A percentile compares a stretch with the other conserved stretches of the same genome.
Conservation (phyloP, 2,888 invertebrate species). For the Nymphalis c-album region DNA sequence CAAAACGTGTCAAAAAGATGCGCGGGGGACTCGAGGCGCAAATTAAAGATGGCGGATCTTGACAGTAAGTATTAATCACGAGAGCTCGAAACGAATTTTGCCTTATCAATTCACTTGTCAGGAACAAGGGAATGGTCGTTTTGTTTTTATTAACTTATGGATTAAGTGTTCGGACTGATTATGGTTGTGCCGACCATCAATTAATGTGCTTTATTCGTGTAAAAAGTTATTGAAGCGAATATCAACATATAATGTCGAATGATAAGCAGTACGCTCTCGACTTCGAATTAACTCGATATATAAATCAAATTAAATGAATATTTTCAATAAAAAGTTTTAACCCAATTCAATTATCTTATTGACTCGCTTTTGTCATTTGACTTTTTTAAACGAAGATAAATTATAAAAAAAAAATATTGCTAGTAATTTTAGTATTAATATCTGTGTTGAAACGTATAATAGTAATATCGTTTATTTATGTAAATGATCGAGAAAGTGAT, state of each 20-base stretch:
- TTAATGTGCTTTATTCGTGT: constrained; percentile 3
- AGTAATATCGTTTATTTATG: constrained; percentile 1
- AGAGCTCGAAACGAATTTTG: constrained; percentile 35
- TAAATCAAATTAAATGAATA: background rate
- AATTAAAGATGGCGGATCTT: constrained; percentile 36
- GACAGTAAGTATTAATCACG: constrained; percentile 38
- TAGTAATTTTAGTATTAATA: too few relatives aligned
- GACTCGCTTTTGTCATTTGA: too few relatives aligned
- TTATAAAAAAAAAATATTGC: too few relatives aligned
- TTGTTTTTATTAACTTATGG: constrained; percentile 10
- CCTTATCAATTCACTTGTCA: constrained; percentile 38
- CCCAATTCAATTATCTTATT: too few relatives aligned
- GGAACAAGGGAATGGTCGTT: constrained; percentile 14
- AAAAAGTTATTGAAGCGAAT: constrained; percentile 11
- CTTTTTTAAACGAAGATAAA: too few relatives aligned
- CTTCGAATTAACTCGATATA: background rate
- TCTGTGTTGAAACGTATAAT: background rate
- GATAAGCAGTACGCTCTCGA: background rate
- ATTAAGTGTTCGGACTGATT: constrained; percentile 8
- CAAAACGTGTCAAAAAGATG: constrained; percentile 48
- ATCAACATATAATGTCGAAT: constrained; percentile 1
- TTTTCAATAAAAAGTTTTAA: background rate
- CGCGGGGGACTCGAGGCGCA: constrained; percentile 35
- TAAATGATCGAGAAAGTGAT: constrained; percentile 23
- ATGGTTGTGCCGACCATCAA: background rate